Conservation (phyloP, 37 sponge, comb jelly and placozoan species). For the Agelas oroides region DNA sequence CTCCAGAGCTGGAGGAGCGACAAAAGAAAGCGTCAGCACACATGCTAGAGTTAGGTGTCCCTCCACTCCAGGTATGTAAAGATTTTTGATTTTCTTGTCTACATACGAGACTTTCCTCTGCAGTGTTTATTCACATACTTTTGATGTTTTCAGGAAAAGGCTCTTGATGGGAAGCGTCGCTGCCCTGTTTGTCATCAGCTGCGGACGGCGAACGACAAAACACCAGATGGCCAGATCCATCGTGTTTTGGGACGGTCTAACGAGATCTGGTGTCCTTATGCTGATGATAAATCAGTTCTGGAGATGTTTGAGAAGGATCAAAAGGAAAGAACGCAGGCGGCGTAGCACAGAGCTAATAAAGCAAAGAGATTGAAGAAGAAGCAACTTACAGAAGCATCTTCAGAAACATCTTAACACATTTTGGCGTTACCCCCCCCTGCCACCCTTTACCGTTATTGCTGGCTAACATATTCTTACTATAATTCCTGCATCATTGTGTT, state of each 20-base stretch:
- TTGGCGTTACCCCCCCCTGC: background rate
- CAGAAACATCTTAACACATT: background rate
- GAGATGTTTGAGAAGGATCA: slow-evolving; percentile 46
- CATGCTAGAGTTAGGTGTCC: slow-evolving; percentile 32
- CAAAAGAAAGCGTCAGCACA: slow-evolving; percentile 29
- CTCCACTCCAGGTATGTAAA: slow-evolving; percentile 49
- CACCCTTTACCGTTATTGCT: too few relatives aligned
- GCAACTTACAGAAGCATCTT: background rate
- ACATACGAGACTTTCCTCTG: slow-evolving; percentile 18
- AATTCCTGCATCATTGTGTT: too few relatives aligned
- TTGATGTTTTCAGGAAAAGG: slow-evolving; percentile 38
- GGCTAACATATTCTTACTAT: too few relatives aligned
- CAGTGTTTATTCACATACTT: background rate
- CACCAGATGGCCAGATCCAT: slow-evolving; percentile 58
- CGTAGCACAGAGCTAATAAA: slow-evolving; percentile 50
- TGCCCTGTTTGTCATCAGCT: slow-evolving; percentile 58
- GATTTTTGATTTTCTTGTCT: too few relatives aligned
- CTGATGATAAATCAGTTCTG: slow-evolving; percentile 27
- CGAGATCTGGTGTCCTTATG: slow-evolving; percentile 62
- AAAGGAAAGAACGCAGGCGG: slow-evolving; percentile 38
- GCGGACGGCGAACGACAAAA: slow-evolving; percentile 39
- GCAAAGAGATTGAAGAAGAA: slow-evolving; percentile 47
- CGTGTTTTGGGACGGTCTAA: slow-evolving; percentile 59
- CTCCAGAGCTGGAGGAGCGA: slow-evolving; percentile 51
- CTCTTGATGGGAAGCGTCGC: slow-evolving; percentile 46